Evolutionary conservation across 2,113 vertebrate species (phyloP), one percentile per base, ranked within the genome.

Genomic region (Calidris pygmaea): DNA sequence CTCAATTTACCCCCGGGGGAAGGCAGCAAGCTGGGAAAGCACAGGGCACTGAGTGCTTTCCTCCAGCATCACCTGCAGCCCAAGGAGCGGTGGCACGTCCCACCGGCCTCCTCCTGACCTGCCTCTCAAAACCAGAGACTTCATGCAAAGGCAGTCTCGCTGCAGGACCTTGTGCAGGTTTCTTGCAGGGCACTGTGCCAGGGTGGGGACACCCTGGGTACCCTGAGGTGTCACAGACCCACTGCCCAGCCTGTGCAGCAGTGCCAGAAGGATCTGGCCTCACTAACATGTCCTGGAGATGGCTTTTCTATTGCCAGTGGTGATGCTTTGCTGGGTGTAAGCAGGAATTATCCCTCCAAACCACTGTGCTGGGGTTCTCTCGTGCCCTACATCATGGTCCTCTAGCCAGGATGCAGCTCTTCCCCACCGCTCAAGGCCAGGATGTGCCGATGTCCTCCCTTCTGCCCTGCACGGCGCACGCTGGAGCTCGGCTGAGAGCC

Each of bases 361-460:
- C 17, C 34, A 65, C 43, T 5, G 27, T 20, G 1, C 43, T 3
- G 3, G 58, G 53, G 37, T 56, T 76, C 53, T 59, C 58, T 63
- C 0, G 0, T 16, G 12, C 35, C 60, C 75, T 79, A 30, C 75
- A 75, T 29, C 75, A 32, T 2, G 8, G 32, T 50, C 18, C 71
- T 55, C 24, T 59, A 50, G 23, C 34, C 2, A 4, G 63, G 20
- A 94, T 0, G 6, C 63, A 65, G 67, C 32, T 91, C 43, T 70
- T 34, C 29, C 11, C 10, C 24, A 11, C 9, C 22, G 7, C 76
- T 7, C 37, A 47, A 37, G 71, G 52, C 56, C 75, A 39, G 41
- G 47, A 10, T 24, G 32, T 10, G 11, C 27, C 1, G 3, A 26
- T 0, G 0, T 37, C 59, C 55, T 55, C 37, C 39, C 27, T 30